These are phyloP conservation scores for Drosophila insularis DNA, from an alignment of 1,140 invertebrate species.

Conservation along the genomic window DNA sequence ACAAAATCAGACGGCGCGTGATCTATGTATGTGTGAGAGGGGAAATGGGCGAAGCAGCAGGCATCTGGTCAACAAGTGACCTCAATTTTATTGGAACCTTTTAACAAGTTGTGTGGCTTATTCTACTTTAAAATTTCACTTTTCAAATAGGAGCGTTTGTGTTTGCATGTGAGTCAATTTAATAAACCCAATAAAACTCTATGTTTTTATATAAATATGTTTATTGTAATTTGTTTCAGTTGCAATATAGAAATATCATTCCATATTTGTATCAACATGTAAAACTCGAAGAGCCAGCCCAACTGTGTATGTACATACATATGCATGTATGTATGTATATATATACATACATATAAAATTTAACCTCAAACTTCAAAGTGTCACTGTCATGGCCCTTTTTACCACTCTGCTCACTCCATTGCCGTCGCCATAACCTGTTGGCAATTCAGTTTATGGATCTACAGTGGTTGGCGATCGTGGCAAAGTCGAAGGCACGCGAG, in stretches of 20 bases:
- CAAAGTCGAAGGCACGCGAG: slow-evolving; percentile 7
- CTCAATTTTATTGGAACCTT: slow-evolving; percentile 74
- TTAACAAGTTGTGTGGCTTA: slow-evolving; percentile 57
- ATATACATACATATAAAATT: slow-evolving; percentile 59
- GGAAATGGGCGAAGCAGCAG: slow-evolving; percentile 7
- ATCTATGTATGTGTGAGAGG: slow-evolving; percentile 59
- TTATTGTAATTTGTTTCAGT: slow-evolving; percentile 19
- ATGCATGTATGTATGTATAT: too few species aligned
- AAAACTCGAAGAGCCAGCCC: not conserved
- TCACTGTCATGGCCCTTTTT: slow-evolving; percentile 82
- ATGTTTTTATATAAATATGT: too few species aligned
- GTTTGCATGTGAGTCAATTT: slow-evolving; percentile 49
- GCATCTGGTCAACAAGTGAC: slow-evolving; percentile 69
- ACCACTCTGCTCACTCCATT: slow-evolving; percentile 53
- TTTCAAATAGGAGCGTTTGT: slow-evolving; percentile 58
- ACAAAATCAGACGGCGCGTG: slow-evolving; percentile 50
- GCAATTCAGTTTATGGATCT: slow-evolving; percentile 76
- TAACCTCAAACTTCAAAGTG: slow-evolving; percentile 82
- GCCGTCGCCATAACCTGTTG: slow-evolving; percentile 73
- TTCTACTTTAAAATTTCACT: slow-evolving; percentile 79
- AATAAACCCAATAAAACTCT: slow-evolving; percentile 66
- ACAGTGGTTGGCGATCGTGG: slow-evolving; percentile 36
- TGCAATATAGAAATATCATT: too few species aligned
- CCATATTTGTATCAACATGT: not conserved
- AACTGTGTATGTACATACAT: too few species aligned